These are phyloP conservation scores for Poeciliopsis occidentalis DNA, from an alignment of 2,113 vertebrate genomes.

Conservation along the genomic window DNA sequence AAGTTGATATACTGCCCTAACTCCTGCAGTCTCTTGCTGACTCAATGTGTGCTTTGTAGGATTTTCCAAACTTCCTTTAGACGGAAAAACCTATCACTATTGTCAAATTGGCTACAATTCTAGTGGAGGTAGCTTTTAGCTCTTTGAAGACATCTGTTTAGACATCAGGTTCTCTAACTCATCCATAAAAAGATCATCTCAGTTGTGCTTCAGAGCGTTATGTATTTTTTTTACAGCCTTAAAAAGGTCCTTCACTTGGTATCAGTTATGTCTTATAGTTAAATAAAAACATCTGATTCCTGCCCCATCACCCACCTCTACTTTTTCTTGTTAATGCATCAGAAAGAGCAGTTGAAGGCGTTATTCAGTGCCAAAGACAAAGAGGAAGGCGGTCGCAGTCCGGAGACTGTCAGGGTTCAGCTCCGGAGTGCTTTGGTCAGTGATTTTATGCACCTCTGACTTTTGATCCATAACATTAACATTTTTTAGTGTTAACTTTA, in stretches of 20 bases:
- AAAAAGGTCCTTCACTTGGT: background rate
- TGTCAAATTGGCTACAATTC: too few species aligned
- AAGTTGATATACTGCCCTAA: background rate
- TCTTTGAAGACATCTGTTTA: background rate
- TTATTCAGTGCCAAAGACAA: slow-evolving; percentile 85
- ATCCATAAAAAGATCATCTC: too few species aligned
- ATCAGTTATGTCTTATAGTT: background rate
- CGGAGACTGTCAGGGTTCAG: slow-evolving; percentile 90
- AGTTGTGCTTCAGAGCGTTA: too few species aligned
- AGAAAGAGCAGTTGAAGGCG: slow-evolving; percentile 90
- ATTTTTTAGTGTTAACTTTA: background rate
- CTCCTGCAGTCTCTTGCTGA: background rate
- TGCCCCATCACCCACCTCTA: background rate
- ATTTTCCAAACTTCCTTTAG: background rate
- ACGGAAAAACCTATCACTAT: background rate
- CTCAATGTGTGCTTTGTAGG: background rate
- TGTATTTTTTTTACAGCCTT: background rate
- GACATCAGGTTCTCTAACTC: too few species aligned
- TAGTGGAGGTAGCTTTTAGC: background rate
- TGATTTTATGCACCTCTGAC: slow-evolving; percentile 9
- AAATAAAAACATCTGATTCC: background rate
- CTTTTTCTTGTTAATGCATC: slow-evolving; percentile 37
- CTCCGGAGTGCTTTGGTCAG: slow-evolving; percentile 88
- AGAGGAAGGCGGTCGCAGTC: slow-evolving; percentile 86
- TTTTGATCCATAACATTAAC: background rate